Base-by-base conservation (phyloP, 1,140 invertebrate genomes). In the Propsilocerus akamusi region DNA sequence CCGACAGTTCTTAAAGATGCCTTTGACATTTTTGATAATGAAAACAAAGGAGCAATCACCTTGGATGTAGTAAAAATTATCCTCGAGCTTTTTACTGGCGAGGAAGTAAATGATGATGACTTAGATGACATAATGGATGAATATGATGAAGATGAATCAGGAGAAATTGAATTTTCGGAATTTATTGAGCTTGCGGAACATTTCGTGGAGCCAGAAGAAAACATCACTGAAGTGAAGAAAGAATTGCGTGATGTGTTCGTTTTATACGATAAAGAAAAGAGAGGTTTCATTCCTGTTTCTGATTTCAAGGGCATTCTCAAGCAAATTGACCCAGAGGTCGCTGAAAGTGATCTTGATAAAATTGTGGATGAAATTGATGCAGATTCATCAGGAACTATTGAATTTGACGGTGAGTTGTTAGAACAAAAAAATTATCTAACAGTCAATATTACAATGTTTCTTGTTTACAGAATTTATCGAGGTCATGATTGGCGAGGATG, bases 81-180 rank as follows among this genome's bases (percentile, higher is more conserved):
- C 22, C 22, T 41, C 5, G 34, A 41, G 11, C 17, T 41, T 6
- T 17, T 41, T 4, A 41, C 34, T 3, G 34, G 34, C 5, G 34
- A 41, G 17, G 34, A 20, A 20, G 17, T 41, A 5, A 20, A 41
- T 10, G 34, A 41, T 20, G 34, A 41, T 5, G 34, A 41, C 10
- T 41, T 41, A 20, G 34, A 41, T 41, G 34, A 41, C 12, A 20
- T 41, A 20, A 41, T 41, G 34, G 34, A 41, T 6, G 34, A 41
- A 5, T 41, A 20, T 41, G 34, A 41, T 41, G 34, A 41, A 41
- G 34, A 41, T 10, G 34, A 41, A 17, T 41, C 34, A 17, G 34
- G 34, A 17, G 34, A 41, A 41, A 41, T 41, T 41, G 34, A 41
- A 41, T 41, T 41, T 41, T 14, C 34, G 10, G 34, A 41, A 41